Base-by-base conservation (phyloP, 2,797 vertebrate species). In the Hirundo rustica region DNA sequence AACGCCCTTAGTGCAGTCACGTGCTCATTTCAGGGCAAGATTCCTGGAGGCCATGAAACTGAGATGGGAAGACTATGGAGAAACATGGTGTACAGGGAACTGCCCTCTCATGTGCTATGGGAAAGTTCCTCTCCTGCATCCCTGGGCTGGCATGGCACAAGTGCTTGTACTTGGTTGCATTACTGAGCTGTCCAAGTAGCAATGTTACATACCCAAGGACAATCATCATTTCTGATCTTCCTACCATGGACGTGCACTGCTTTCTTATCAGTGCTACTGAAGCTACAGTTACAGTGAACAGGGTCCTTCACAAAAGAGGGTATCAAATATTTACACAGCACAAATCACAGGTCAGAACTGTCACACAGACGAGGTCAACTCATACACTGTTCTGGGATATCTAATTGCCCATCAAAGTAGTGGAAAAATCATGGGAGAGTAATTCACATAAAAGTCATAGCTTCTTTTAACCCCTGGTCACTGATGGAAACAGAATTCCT, bases 11-110 rank as follows among this genome's bases (percentile, higher is more conserved):
- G 2, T 47, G 76, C 62, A 84, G 58, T 61, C 85, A 66, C 7
- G 29, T n/a, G 36, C 67, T 82, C 83, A 51, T 75, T 87, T 89
- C 87, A 73, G 54, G n/a, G 55, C 60, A 93, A 89, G 73, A 92
- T 70, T 95, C 81, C 86, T 78, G 87, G 36, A 96, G 81, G 91
- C 76, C 70, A 67, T 27, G 71, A 95, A 96, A 96, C 86, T 42
- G 20, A 83, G 66, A 72, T 68, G 66, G 64, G 15, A 66, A 88
- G 54, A 65, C 67, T 36, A 51, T 47, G 34, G 81, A 70, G 47
- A 86, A 89, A 64, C 74, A 80, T 1, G 7, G 8, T 55, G 27
- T 74, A 73, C 27, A 67, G 71, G 42, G 75, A 92, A 50, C 75
- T 89, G 73, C 64, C 66, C 60, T 73, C 71, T 74, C 74, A 23